phyloP scores from a whole-genome alignment of 2,888 invertebrate species.

The Agriotes lineatus region DNA sequence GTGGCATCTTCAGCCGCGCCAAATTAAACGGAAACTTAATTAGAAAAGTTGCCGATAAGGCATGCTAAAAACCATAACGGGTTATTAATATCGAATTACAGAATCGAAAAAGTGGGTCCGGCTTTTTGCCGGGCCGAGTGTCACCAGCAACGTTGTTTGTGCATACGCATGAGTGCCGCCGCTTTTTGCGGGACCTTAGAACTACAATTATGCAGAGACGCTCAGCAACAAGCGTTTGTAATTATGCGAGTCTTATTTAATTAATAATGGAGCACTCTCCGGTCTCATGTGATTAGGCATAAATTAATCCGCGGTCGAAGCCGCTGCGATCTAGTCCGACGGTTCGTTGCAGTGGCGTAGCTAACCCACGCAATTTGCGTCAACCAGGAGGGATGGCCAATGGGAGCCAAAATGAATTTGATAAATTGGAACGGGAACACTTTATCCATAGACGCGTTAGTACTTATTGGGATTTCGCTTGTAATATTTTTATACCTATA shows the following conservation, averaged over 20 bases:
- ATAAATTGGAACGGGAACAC: too few relatives aligned
- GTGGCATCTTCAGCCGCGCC: too few relatives aligned
- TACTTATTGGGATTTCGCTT: too few relatives aligned
- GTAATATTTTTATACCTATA: too few relatives aligned
- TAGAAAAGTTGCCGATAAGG: too few relatives aligned
- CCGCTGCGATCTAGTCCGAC: slow-evolving; percentile 31
- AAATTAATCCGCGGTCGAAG: slow-evolving; percentile 37
- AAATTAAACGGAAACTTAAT: too few relatives aligned
- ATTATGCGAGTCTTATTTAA: slow-evolving; percentile 42
- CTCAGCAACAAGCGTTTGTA: slow-evolving; percentile 36
- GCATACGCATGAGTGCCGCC: slow-evolving; percentile 28
- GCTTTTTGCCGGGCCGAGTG: not conserved
- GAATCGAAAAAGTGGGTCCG: not conserved
- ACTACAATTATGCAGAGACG: slow-evolving; percentile 30
- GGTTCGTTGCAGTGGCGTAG: slow-evolving; percentile 28
- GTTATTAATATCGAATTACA: slow-evolving; percentile 5
- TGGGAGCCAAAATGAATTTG: too few relatives aligned
- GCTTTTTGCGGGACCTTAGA: slow-evolving; percentile 19
- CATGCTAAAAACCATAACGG: too few relatives aligned
- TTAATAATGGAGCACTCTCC: slow-evolving; percentile 41
- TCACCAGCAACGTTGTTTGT: slow-evolving; percentile 20
- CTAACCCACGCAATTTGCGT: too few relatives aligned
- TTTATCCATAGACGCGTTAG: too few relatives aligned
- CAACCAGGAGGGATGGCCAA: too few relatives aligned
- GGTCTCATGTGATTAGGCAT: slow-evolving; percentile 42